Evolutionary conservation across 2,113 vertebrate genomes (phyloP).

Genomic region (Rhynchopsitta pachyrhyncha): DNA sequence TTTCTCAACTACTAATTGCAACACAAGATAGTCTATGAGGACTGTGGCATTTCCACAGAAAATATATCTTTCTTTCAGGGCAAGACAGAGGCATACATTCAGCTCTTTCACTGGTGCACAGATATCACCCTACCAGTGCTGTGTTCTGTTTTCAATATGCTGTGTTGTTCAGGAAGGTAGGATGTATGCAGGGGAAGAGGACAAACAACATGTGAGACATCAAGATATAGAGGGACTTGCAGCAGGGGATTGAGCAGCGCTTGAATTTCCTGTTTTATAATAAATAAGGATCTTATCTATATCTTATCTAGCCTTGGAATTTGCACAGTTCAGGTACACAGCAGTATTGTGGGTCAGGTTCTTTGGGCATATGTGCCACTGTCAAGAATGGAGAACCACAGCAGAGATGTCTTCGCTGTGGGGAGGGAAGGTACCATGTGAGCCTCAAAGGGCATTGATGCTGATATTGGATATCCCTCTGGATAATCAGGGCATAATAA

Average conservation of each 20-base stretch:
- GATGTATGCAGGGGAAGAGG: not conserved
- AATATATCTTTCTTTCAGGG: not conserved
- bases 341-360: not conserved
- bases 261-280: not conserved
- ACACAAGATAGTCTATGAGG: not conserved
- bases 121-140: not conserved
- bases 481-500: not conserved
- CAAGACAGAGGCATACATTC: not conserved
- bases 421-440: not conserved
- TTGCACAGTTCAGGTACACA: not conserved
- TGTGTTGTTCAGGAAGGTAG: not conserved
- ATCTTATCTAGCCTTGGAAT: not conserved
- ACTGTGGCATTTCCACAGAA: not conserved
- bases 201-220: not conserved
- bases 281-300: not conserved
- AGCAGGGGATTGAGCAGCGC: not conserved
- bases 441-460: not conserved
- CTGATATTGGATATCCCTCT: not conserved
- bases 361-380: not conserved
- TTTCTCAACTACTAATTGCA: not conserved
- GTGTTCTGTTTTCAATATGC: not conserved
- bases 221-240: not conserved
- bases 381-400: not conserved
- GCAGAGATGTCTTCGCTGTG: not conserved
- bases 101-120: not conserved